A percentile compares a stretch with the other conserved stretches of the same genome.
phyloP scores from a whole-genome alignment of 2,888 invertebrate species.

The Cabera pusaria region DNA sequence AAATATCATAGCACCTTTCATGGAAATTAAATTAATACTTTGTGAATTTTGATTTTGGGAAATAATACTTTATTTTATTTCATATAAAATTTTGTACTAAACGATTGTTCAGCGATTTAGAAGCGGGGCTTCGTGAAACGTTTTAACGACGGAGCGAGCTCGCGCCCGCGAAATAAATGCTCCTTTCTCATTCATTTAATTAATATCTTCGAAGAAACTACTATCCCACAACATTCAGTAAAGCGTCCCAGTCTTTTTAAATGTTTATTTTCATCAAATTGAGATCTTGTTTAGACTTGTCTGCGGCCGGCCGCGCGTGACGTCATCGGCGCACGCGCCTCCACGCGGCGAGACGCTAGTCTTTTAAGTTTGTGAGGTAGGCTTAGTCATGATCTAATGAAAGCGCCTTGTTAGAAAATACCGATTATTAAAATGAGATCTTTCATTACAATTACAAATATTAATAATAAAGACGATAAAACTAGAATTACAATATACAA shows the following conservation, averaged over 20 bases:
- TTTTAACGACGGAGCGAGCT: constrained; percentile 46
- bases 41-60: constrained; percentile 74
- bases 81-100: constrained; percentile 75
- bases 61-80: constrained; percentile 80
- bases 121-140: constrained; percentile 53
- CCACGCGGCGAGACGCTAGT: constrained; percentile 47
- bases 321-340: constrained; percentile 35
- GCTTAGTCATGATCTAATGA: constrained; percentile 83
- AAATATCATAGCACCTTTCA: constrained; percentile 61
- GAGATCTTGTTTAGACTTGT: constrained; percentile 82
- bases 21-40: constrained; percentile 74
- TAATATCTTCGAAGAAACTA: constrained; percentile 80
- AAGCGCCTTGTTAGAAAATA: constrained; percentile 84
- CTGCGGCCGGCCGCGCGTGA: constrained; percentile 59
- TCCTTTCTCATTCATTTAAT: constrained; percentile 80
- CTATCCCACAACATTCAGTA: constrained; percentile 83
- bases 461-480: constrained; percentile 79
- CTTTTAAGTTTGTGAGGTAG: constrained; percentile 81
- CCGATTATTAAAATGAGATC: constrained; percentile 84
- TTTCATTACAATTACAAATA: constrained; percentile 83
- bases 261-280: constrained; percentile 83
- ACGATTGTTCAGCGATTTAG: constrained; percentile 60
- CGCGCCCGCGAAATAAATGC: constrained; percentile 71
- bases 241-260: constrained; percentile 83
- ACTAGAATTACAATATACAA: constrained; percentile 81